A percentile compares a stretch with the other conserved stretches of the same genome.
Evolutionary conservation across 2,113 vertebrate genomes (phyloP).

Genomic region (Esox niger): DNA sequence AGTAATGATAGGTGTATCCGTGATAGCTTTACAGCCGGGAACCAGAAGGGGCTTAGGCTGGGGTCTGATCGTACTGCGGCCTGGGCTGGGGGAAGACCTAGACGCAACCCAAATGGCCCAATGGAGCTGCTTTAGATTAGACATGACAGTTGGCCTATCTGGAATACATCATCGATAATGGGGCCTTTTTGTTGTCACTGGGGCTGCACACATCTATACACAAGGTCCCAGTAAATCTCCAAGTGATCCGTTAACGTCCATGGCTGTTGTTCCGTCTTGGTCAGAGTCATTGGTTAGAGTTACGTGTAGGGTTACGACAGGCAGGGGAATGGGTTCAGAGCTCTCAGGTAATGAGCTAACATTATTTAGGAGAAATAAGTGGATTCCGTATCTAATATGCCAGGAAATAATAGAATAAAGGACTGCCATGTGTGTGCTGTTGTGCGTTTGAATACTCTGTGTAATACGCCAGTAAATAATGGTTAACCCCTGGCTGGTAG

Average conservation of each 20-base stretch:
- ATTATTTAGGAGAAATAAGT: slow-evolving; percentile 69
- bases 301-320: slow-evolving; percentile 51
- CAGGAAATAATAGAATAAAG: slow-evolving; percentile 32
- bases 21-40: slow-evolving; percentile 17
- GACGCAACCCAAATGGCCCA: slow-evolving; percentile 46
- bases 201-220: slow-evolving; percentile 24
- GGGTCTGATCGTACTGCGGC: slow-evolving; percentile 29
- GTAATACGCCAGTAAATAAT: slow-evolving; percentile 40
- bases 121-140: slow-evolving; percentile 50
- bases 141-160: slow-evolving; percentile 57
- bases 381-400: slow-evolving; percentile 1
- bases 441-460: slow-evolving; percentile 7
- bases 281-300: slow-evolving; percentile 47
- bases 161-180: slow-evolving; percentile 59
- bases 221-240: slow-evolving; percentile 43
- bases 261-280: slow-evolving; percentile 48
- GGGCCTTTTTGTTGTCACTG: slow-evolving; percentile 36
- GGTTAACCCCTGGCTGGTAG: slow-evolving; percentile 53
- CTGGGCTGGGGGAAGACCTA: slow-evolving; percentile 37
- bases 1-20: slow-evolving; percentile 3
- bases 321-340: slow-evolving; percentile 46
- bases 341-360: slow-evolving; percentile 59
- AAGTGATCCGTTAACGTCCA: slow-evolving; percentile 44
- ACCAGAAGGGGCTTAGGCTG: slow-evolving; percentile 24
- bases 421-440: too few species aligned